Base-by-base conservation (phyloP, 2,888 invertebrate species). In the Plusia festucae region DNA sequence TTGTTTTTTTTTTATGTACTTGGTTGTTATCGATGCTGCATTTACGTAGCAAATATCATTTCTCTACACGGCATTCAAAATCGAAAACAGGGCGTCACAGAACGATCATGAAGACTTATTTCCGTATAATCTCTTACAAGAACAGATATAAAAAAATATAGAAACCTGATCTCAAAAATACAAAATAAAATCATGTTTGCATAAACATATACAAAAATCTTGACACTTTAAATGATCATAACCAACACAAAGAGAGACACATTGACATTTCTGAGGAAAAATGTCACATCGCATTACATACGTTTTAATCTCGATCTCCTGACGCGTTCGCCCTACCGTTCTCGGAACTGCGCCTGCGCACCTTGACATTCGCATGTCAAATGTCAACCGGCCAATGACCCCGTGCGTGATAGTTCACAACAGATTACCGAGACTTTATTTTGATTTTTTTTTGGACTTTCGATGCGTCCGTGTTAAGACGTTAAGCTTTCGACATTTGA, bases 341-440 rank as follows among this genome's bases (percentile, higher is more conserved):
- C 87, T 86, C 83, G 84, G 85, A 85, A 86, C 82, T 77, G 82
- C 77, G 78, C 70, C 70, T 59, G 68, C 82, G 85, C 87, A 89
- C 93, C 93, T 94, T 94, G 94, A 94, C 94, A 94, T 93, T 94
- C 93, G 90, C 84, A 83, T 94, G 94, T 94, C 94, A 94, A 94
- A 94, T 94, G 94, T 93, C 93, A 94, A 88, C 78, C 82, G 94
- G 91, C 72, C 91, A 80, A 70, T 86, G 91, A 93, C 87, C 91
- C 85, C 81, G 69, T 73, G 86, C 89, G 89, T 89, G 91, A 91
- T 90, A 90, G 90, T 88, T 88, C 85, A 85, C 73, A 72, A 79
- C 83, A 85, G 82, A 85, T 85, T 85, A 82, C 67, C 30, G 54
- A 65, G 62, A 65, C 68, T 74, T 68, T 71, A 73, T 79, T 82